These are phyloP conservation scores for Muscidifurax raptorellus DNA, from an alignment of 1,140 invertebrate species.

Conservation along the genomic window DNA sequence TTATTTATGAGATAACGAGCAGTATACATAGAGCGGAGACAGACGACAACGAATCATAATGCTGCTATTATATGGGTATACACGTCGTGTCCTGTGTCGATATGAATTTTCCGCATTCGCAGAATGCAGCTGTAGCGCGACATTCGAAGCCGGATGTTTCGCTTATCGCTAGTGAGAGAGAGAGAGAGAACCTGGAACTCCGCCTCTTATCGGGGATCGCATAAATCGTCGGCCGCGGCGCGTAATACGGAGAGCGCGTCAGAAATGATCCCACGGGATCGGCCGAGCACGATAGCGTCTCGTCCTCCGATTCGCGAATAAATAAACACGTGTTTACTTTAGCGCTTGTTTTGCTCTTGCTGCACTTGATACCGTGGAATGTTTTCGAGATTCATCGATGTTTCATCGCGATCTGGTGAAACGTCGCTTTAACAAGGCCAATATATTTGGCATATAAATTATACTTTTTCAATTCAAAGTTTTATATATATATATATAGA, in stretches of 20 bases:
- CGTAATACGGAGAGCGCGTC: slow-evolving; percentile 49
- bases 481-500: too few species aligned
- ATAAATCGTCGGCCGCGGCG: slow-evolving; percentile 57
- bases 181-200: background rate
- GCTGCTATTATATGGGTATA: background rate
- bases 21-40: background rate
- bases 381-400: background rate
- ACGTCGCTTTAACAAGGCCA: too few species aligned
- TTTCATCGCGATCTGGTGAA: too few species aligned
- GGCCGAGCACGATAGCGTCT: background rate
- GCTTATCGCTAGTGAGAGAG: slow-evolving; percentile 55
- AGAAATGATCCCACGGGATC: slow-evolving; percentile 58
- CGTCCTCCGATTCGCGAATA: background rate
- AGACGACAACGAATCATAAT: background rate
- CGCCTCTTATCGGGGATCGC: slow-evolving; percentile 48
- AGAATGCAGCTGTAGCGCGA: slow-evolving; percentile 46
- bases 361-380: background rate
- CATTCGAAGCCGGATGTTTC: slow-evolving; percentile 52
- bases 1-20: slow-evolving; percentile 45
- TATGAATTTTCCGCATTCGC: slow-evolving; percentile 49
- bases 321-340: slow-evolving; percentile 17
- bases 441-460: too few species aligned
- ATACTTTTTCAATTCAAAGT: too few species aligned
- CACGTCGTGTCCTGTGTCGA: slow-evolving; percentile 2
- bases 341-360: too few species aligned